A percentile compares a stretch with the other conserved stretches of the same genome.
Conservation (phyloP, 2,113 vertebrate species). For the Barnardius zonarius region DNA sequence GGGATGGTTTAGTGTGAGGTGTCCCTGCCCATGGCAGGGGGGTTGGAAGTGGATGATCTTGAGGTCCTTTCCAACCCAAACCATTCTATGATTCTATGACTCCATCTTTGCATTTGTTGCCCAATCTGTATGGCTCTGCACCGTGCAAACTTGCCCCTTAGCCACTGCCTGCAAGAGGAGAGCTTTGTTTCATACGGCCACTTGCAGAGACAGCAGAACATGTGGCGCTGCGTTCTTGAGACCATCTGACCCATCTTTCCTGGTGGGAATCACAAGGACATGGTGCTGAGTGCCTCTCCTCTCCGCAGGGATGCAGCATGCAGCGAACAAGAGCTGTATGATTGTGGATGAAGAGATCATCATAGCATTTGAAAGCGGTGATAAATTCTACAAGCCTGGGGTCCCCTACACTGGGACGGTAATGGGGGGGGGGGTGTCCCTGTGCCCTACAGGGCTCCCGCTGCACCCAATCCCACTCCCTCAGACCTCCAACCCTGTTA, state of each 20-base stretch:
- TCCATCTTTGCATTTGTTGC: not conserved
- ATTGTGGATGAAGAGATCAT: not conserved
- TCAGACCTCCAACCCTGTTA: not conserved
- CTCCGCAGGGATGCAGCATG: slow-evolving; percentile 16
- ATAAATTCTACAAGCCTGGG: not conserved
- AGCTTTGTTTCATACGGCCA: not conserved
- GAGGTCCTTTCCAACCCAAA: too few relatives aligned
- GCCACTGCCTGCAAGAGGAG: not conserved
- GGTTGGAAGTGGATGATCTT: not conserved
- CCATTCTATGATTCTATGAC: not conserved
- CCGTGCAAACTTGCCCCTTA: not conserved
- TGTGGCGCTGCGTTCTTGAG: not conserved
- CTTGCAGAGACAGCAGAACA: not conserved
- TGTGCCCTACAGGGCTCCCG: fast-evolving
- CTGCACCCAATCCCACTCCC: not conserved
- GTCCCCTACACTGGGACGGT: slow-evolving; percentile 1
- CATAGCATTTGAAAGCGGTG: not conserved
- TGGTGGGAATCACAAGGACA: not conserved
- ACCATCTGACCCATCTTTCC: not conserved
- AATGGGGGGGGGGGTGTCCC: not conserved
- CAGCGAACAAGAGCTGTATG: not conserved
- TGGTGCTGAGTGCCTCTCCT: not conserved
- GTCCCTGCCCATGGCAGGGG: not conserved
- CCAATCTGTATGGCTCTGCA: too few relatives aligned
- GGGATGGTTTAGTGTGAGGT: not conserved